These are phyloP conservation scores for Crocidura indochinensis DNA, from an alignment of 2,797 vertebrate genomes.

Conservation along the genomic window DNA sequence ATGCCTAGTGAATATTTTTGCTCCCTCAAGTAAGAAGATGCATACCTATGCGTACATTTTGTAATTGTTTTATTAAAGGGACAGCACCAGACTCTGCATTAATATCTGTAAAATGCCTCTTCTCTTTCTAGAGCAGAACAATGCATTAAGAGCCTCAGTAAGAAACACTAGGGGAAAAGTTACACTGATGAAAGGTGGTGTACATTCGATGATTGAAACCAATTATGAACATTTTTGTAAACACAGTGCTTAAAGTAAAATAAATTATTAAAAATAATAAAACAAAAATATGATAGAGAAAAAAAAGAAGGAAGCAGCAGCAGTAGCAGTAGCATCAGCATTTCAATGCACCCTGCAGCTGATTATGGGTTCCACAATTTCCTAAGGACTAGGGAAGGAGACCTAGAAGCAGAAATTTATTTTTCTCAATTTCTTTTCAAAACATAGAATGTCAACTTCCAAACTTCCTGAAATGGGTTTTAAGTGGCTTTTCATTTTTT, in stretches of 20 bases:
- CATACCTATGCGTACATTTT: background rate
- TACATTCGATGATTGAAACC: too few relatives aligned
- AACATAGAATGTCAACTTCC: slow-evolving; percentile 11
- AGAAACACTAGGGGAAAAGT: background rate
- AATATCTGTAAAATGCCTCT: background rate
- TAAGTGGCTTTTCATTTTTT: slow-evolving; percentile 30
- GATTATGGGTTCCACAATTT: background rate
- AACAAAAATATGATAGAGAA: too few relatives aligned
- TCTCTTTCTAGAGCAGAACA: background rate
- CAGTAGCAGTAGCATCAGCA: background rate
- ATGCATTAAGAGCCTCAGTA: rapidly evolving
- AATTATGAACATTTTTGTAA: too few relatives aligned
- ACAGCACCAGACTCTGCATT: background rate
- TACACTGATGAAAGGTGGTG: too few relatives aligned
- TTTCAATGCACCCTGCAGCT: background rate
- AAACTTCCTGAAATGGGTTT: slow-evolving; percentile 42
- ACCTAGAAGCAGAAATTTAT: background rate
- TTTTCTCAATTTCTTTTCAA: background rate
- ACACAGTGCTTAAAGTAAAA: too few relatives aligned
- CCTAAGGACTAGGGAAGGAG: background rate
- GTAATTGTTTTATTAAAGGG: background rate
- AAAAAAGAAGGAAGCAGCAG: too few relatives aligned
- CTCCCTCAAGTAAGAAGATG: background rate
- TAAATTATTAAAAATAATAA: too few relatives aligned
- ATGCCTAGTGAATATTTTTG: slow-evolving; percentile 12